Evolutionary conservation across 2,888 invertebrate genomes (phyloP), one percentile per base, ranked within the genome.

Genomic region (Cheilosia vulpina): DNA sequence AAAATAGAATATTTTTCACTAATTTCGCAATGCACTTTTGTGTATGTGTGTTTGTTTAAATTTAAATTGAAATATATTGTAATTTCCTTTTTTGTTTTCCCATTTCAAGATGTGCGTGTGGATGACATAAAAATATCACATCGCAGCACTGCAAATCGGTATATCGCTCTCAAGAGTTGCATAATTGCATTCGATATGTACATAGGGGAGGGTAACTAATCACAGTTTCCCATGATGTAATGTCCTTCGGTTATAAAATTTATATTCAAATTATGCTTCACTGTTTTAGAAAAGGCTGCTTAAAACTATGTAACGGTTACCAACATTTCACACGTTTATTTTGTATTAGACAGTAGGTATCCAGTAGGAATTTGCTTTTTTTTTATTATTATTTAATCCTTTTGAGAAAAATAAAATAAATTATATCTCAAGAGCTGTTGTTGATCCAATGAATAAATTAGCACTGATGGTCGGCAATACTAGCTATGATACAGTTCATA

Each of bases 371-470:
- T 34, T 17, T 13, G 2, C 7, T 27, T 27, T 27, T 6, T 27
- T 27, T 27, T 17, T 47, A 4, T 38, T 34, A 2, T 11, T 17
- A 43, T 31, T 19, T 45, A 50, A 72, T 72, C 72, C 72, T 72
- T 72, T 47, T 9, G 24, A 24, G 6, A 2, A 24, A 38, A 17
- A 24, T 38, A 38, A 27, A 58, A 50, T 27, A 41, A 43, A 63
- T 58, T 50, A 47, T 87, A 68, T 87, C 63, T 79, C 62, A 62
- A 66, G 79, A 87, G 87, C 77, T 90, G 92, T 90, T 92, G 91
- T 90, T 91, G 90, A 90, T 90, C 90, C 92, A 91, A 90, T 91
- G 92, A 90, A 90, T 91, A 92, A 92, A 92, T 92, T 91, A 92
- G 91, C 92, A 92, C 91, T 91, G 92, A 91, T 89, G 90, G 89